Conservation (phyloP, 1,140 invertebrate genomes). For the Drosophila pectinifera region DNA sequence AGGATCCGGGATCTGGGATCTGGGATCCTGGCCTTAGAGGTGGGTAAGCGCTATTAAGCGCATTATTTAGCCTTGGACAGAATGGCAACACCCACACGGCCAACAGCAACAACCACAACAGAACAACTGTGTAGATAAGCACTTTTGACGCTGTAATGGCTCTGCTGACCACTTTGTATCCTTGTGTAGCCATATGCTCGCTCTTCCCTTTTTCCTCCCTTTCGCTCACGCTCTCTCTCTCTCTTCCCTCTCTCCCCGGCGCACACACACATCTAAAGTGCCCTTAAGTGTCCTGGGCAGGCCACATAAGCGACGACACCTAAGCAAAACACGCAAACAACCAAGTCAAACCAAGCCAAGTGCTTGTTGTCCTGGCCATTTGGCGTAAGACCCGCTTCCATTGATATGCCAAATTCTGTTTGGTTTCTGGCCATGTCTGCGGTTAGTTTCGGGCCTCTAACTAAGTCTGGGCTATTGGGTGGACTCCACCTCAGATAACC, state of each 20-base stretch:
- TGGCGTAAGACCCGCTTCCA: conserved; percentile 64
- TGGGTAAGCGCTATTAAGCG: conserved; percentile 76
- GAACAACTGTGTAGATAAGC: conserved; percentile 69
- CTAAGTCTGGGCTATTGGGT: conserved; percentile 11
- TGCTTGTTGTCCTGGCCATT: conserved; percentile 58
- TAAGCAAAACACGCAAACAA: conserved; percentile 79
- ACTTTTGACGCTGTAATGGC: conserved; percentile 66
- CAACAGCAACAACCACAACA: conserved; percentile 39
- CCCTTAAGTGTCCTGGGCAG: conserved; percentile 77
- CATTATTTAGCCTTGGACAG: conserved; percentile 72
- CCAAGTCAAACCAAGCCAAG: conserved; percentile 50
- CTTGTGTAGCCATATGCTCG: conserved; percentile 42
- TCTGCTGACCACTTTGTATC: conserved; percentile 68
- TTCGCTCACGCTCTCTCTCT: conserved; percentile 21
- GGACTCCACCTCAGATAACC: background rate
- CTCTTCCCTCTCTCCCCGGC: too few relatives aligned
- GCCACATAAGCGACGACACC: conserved; percentile 80
- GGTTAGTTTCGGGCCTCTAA: conserved; percentile 22
- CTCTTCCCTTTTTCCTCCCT: conserved; percentile 6
- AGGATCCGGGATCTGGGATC: conserved; percentile 10
- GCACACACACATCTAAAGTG: conserved; percentile 67
- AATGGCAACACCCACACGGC: conserved; percentile 41
- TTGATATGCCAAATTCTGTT: conserved; percentile 54
- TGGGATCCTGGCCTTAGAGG: conserved; percentile 39
- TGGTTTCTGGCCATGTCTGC: conserved; percentile 13